Conservation (phyloP, 2,797 vertebrate species). For the Ceryle rudis region DNA sequence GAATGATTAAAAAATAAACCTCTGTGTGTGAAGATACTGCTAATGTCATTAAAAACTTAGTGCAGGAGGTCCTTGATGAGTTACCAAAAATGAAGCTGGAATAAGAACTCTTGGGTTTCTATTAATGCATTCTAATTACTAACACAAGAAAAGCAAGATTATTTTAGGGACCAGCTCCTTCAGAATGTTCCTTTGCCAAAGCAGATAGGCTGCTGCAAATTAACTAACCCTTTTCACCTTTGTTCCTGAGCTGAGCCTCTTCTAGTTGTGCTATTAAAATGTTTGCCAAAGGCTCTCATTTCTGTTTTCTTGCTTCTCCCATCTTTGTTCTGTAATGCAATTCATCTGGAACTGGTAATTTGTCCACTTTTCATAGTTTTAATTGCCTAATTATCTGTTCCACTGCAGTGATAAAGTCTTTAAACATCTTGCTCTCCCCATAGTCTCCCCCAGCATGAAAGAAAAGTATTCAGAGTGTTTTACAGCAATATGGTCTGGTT, state of each 20-base stretch:
- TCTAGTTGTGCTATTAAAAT: neutral
- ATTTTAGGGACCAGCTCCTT: neutral
- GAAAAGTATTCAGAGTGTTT: neutral
- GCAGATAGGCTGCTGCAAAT: neutral
- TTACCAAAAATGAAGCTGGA: neutral
- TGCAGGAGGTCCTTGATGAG: neutral
- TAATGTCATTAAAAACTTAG: neutral
- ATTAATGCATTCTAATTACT: neutral
- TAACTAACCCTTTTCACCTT: neutral
- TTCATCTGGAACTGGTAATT: constrained; percentile 42
- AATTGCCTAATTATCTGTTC: constrained; percentile 61
- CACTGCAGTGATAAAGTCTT: constrained; percentile 30
- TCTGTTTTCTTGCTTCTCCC: neutral
- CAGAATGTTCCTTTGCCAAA: neutral
- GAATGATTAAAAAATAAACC: neutral
- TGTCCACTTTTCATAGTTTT: constrained; percentile 47
- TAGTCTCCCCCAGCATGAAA: neutral
- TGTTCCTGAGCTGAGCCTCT: neutral
- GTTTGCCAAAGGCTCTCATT: neutral
- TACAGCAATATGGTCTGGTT: neutral
- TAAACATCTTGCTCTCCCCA: neutral
- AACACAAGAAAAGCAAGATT: neutral
- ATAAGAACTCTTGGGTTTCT: neutral
- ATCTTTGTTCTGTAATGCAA: neutral
- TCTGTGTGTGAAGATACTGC: neutral